These are phyloP conservation scores for Acanthosepion pharaonis DNA, from an alignment of 2,888 invertebrate genomes.

Conservation along the genomic window DNA sequence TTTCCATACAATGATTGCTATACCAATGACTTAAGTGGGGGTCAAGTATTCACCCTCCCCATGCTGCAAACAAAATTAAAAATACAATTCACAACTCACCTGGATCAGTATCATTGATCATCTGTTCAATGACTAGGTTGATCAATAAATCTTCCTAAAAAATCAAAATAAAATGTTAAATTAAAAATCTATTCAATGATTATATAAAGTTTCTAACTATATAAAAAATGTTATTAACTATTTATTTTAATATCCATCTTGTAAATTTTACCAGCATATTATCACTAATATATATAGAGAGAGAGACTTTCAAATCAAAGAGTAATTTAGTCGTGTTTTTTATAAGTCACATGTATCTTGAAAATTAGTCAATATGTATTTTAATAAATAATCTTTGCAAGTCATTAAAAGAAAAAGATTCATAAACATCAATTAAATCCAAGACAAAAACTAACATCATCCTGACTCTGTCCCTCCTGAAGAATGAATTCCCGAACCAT, in stretches of 20 bases:
- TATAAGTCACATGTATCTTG: neutral
- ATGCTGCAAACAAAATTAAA: neutral
- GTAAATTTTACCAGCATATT: neutral
- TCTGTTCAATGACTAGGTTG: slow-evolving; percentile 98
- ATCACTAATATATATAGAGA: neutral
- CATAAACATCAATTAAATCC: no score
- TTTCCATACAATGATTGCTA: no score
- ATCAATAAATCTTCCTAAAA: slow-evolving; percentile 87
- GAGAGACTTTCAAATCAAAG: neutral
- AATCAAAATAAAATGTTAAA: slow-evolving; percentile 42
- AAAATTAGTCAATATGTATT: neutral
- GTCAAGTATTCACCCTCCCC: no score
- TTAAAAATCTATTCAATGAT: neutral
- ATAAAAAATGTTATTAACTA: neutral
- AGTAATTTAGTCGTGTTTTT: neutral
- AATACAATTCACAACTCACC: slow-evolving; percentile 65
- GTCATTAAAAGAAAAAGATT: neutral
- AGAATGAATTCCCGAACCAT: slow-evolving; percentile 97
- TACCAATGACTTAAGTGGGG: no score
- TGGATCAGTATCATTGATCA: slow-evolving; percentile 96
- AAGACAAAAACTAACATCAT: slow-evolving; percentile 81
- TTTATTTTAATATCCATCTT: neutral
- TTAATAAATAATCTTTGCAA: neutral
- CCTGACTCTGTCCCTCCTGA: slow-evolving; percentile 88
- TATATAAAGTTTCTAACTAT: neutral